A percentile compares a stretch with the other conserved stretches of the same genome.
These are phyloP conservation scores for Hafferia zeledoni DNA, from an alignment of 2,797 vertebrate species.

Conservation along the genomic window DNA sequence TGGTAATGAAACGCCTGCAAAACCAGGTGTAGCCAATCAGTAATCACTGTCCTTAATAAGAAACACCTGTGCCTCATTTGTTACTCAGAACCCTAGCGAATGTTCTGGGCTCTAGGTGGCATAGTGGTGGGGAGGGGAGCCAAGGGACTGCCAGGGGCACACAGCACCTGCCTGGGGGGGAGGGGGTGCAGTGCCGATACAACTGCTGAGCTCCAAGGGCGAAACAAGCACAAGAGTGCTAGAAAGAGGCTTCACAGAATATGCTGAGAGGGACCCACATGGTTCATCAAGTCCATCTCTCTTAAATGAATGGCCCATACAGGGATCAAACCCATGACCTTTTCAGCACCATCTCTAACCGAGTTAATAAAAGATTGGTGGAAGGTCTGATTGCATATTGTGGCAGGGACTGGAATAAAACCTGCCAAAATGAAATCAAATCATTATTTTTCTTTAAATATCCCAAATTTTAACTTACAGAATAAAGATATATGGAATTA, in stretches of 20 bases:
- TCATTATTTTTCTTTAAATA: not conserved
- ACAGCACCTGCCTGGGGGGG: accelerated
- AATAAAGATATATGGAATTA: not conserved
- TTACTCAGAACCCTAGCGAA: not conserved
- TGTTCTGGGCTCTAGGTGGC: not conserved
- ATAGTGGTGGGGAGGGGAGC: accelerated
- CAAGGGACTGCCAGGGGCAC: accelerated
- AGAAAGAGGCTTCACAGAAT: not conserved
- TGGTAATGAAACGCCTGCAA: not conserved
- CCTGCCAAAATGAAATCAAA: not conserved
- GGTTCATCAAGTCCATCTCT: not conserved
- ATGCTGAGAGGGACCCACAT: not conserved
- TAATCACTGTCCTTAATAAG: not conserved
- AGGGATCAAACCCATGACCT: too few relatives aligned
- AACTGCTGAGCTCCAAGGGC: accelerated
- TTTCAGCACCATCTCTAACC: not conserved
- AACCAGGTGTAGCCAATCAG: not conserved
- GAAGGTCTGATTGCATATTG: not conserved
- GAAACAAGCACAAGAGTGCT: not conserved
- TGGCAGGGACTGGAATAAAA: not conserved
- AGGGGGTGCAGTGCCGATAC: accelerated
- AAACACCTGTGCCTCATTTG: not conserved
- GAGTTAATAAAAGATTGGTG: not conserved
- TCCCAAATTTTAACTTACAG: not conserved
- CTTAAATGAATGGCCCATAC: too few relatives aligned